Evolutionary conservation across 2,113 vertebrate species (phyloP).

Genomic region (Capricornis sumatraensis): DNA sequence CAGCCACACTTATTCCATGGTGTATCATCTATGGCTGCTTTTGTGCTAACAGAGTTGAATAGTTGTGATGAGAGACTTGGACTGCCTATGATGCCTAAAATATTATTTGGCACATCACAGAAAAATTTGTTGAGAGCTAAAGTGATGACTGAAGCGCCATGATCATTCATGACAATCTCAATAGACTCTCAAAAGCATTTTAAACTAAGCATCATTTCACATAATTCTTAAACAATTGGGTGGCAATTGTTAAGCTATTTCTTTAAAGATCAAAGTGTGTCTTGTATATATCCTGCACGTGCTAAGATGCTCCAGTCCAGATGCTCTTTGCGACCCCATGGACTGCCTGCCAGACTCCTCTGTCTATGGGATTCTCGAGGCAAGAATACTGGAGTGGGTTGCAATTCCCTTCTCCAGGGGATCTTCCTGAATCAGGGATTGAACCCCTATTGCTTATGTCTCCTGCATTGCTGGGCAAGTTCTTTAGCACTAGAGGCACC

Average conservation of each 20-base stretch:
- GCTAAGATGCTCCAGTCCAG: neutral
- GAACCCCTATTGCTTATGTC: neutral
- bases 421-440: neutral
- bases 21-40: neutral
- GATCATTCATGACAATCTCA: neutral
- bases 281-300: neutral
- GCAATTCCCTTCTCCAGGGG: neutral
- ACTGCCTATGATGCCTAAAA: neutral
- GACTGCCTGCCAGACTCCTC: neutral
- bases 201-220: neutral
- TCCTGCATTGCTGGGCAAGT: neutral
- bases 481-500: neutral
- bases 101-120: neutral
- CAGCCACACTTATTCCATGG: neutral
- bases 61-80: neutral
- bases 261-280: neutral
- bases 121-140: neutral
- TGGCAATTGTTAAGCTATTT: neutral
- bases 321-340: neutral
- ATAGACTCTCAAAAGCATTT: neutral
- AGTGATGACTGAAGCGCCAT: neutral
- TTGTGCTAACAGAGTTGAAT: neutral
- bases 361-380: neutral
- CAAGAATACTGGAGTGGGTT: neutral
- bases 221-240: neutral